Evolutionary conservation across 2,113 vertebrate species (phyloP).

Genomic region (Diphyllodes magnificus): DNA sequence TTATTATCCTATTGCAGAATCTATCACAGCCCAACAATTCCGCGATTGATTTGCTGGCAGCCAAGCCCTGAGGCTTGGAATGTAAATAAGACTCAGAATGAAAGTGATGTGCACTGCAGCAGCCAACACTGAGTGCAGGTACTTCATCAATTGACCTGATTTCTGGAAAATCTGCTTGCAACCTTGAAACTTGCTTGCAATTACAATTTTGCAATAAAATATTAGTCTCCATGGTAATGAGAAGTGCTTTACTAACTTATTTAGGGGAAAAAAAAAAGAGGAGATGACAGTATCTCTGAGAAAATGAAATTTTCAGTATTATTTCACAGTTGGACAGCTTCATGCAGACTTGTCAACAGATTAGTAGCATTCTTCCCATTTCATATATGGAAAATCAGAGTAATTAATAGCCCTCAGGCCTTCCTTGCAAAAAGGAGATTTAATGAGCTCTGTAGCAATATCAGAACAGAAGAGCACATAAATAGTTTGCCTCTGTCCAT

Average conservation of each 20-base stretch:
- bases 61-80: constrained; percentile 24
- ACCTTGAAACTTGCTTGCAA: constrained; percentile 36
- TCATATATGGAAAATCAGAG: constrained; percentile 23
- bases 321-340: constrained; percentile 57
- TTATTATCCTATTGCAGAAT: constrained; percentile 31
- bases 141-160: constrained; percentile 55
- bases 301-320: constrained; percentile 55
- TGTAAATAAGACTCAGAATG: constrained; percentile 49
- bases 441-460: constrained; percentile 47
- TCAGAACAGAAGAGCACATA: not conserved
- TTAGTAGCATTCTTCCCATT: constrained; percentile 33
- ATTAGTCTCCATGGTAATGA: constrained; percentile 60
- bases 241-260: constrained; percentile 30
- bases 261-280: not conserved
- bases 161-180: constrained; percentile 32
- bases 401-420: constrained; percentile 49
- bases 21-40: constrained; percentile 45
- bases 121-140: constrained; percentile 1
- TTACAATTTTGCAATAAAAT: constrained; percentile 56
- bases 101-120: constrained; percentile 36
- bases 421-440: constrained; percentile 6
- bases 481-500: not conserved
- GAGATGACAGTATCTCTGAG: constrained; percentile 32
- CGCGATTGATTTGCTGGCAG: constrained; percentile 55
- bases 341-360: constrained; percentile 52